Base-by-base conservation (phyloP, 1,140 invertebrate genomes). In the Nymphalis io region DNA sequence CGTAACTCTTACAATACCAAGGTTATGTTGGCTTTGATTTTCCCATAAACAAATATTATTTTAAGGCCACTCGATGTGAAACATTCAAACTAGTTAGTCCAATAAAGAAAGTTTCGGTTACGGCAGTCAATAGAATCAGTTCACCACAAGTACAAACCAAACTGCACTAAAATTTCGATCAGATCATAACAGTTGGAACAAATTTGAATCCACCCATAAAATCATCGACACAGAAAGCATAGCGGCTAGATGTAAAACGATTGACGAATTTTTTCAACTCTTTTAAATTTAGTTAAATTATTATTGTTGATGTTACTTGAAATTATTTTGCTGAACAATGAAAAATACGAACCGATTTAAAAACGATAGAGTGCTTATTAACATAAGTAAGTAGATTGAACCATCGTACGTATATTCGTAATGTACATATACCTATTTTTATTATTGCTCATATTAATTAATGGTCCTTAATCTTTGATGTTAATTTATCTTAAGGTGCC, bases 1-100 rank as follows among this genome's bases (percentile, higher is more conserved):
- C 27, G 12, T 40, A 48, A 40, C 60, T 46, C 44, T 61, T 61
- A 18, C 44, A 48, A 53, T 63, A 33, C 12, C 44, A 62, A 62
- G 60, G 60, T 62, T 51, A 12, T 62, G 44, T 62, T 51, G 60
- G 44, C 23, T 62, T 62, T 62, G 27, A 62, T 33, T 62, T 63
- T 12, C 13, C 48, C 18, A 12, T 21, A 18, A 63, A 33, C 61
- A 63, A 63, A 53, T 53, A 53, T 63, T 63, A 11, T 53, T 53
- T 53, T 53, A 63, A 55, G 48, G 13, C 18, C 33, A 63, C 20
- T 63, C 13, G 21, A 51, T 18, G 18, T 48, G 61, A 63, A 63
- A 55, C 21, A 53, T 53, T 63, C 33, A 38, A 38, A 63, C 21
- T 39, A 63, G 33, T 63, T 53, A 16, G 48, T 13, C 46, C 48